These are phyloP conservation scores for Bugula neritina DNA, from an alignment of 2,888 invertebrate species.

Conservation along the genomic window DNA sequence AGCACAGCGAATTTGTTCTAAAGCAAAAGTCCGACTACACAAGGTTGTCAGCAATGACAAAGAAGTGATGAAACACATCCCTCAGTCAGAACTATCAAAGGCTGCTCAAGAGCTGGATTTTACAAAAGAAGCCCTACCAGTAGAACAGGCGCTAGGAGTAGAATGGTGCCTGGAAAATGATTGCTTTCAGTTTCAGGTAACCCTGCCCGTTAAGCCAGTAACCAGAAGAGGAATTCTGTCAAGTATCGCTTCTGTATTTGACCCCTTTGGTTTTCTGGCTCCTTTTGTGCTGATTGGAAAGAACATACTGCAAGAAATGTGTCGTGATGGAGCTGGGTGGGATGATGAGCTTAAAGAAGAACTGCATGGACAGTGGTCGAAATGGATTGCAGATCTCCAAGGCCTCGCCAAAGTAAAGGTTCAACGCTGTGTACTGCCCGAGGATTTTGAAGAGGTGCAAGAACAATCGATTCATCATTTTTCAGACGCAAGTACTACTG, in stretches of 20 bases:
- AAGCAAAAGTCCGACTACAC: not conserved
- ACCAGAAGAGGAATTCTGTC: not conserved
- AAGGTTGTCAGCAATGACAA: constrained; percentile 11
- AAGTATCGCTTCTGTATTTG: not conserved
- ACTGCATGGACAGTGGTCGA: not conserved
- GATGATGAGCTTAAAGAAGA: not conserved
- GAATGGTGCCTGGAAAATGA: not conserved
- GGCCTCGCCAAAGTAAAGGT: not conserved
- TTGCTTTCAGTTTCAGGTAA: not conserved
- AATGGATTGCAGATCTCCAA: not conserved
- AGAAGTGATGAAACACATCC: not conserved
- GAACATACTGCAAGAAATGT: not conserved
- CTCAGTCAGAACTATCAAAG: not conserved
- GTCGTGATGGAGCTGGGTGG: not conserved
- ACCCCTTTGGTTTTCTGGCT: not conserved
- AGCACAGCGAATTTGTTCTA: not conserved
- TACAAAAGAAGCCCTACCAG: not conserved
- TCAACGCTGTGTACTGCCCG: not conserved
- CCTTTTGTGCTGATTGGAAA: not conserved
- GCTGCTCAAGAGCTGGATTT: not conserved
- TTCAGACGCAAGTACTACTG: not conserved
- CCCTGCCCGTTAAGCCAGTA: not conserved
- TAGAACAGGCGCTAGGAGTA: not conserved
- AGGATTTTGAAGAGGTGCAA: not conserved
- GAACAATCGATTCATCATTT: not conserved